phyloP scores from a whole-genome alignment of 1,140 invertebrate genomes.

The Lineus longissimus region DNA sequence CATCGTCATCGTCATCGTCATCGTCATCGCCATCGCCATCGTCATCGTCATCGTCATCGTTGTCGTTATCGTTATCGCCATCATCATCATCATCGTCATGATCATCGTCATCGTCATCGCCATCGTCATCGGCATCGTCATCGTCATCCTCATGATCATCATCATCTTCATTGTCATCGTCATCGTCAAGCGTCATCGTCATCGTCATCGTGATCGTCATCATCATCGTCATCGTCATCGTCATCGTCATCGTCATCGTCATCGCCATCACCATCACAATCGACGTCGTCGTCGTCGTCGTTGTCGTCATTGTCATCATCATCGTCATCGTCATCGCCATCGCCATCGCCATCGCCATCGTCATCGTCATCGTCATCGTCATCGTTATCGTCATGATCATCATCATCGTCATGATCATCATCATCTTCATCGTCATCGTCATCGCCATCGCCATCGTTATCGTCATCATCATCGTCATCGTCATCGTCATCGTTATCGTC shows the following conservation, averaged over 20 bases:
- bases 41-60: neutral
- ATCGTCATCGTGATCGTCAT: constrained; percentile 2
- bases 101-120: too few species aligned
- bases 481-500: neutral
- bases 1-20: neutral
- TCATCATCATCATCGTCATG: too few species aligned
- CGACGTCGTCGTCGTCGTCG: neutral
- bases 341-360: constrained; percentile 9
- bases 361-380: constrained; percentile 6
- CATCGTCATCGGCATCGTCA: too few species aligned
- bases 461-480: constrained; percentile 1
- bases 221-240: constrained; percentile 6
- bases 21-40: neutral
- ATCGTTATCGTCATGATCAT: too few species aligned
- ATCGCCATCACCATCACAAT: too few species aligned
- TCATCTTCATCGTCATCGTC: constrained; percentile 2
- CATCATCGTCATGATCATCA: too few species aligned
- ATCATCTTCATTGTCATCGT: constrained; percentile 6
- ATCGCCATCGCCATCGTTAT: constrained; percentile 1
- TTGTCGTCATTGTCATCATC: neutral
- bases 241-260: too few species aligned
- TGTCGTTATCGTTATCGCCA: neutral
- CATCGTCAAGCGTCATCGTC: too few species aligned
- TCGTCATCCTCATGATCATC: neutral
- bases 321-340: constrained; percentile 13